A percentile compares a stretch with the other conserved stretches of the same genome.
phyloP scores from a whole-genome alignment of 2,888 invertebrate species.

The Orchesella flavescens region DNA sequence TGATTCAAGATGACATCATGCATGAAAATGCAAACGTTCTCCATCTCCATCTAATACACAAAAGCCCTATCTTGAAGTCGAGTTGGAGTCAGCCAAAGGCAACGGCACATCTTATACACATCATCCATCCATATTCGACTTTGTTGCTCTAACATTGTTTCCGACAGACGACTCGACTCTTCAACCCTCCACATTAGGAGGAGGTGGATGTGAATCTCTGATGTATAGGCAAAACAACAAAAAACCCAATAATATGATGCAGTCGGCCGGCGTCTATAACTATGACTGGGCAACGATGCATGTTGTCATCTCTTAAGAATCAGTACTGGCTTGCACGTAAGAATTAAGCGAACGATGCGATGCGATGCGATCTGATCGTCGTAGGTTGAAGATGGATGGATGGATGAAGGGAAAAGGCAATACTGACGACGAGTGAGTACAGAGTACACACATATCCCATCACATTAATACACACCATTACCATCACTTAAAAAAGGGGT shows the following conservation, averaged over 20 bases:
- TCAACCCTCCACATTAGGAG: background rate
- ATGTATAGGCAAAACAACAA: no score
- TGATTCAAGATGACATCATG: slow-evolving; percentile 7
- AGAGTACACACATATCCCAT: background rate
- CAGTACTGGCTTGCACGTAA: no score
- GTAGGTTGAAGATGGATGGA: background rate
- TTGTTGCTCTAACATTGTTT: background rate
- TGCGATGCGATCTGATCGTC: no score
- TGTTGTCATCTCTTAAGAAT: no score
- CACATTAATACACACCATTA: background rate
- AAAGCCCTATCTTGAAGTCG: background rate
- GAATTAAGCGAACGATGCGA: no score
- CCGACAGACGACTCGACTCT: background rate
- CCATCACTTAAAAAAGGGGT: background rate
- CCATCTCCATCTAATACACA: background rate
- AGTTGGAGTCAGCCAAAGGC: slow-evolving; percentile 5
- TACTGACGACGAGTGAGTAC: no score
- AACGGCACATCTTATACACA: background rate
- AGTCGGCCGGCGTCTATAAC: no score
- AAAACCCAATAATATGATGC: no score
- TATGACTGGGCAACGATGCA: no score
- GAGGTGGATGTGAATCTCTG: no score
- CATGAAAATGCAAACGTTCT: background rate
- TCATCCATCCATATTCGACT: background rate
- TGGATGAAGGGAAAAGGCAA: background rate